A percentile compares a stretch with the other conserved stretches of the same genome.
Evolutionary conservation across 2,888 invertebrate species (phyloP).

Genomic region (Cremastinae sp.): DNA sequence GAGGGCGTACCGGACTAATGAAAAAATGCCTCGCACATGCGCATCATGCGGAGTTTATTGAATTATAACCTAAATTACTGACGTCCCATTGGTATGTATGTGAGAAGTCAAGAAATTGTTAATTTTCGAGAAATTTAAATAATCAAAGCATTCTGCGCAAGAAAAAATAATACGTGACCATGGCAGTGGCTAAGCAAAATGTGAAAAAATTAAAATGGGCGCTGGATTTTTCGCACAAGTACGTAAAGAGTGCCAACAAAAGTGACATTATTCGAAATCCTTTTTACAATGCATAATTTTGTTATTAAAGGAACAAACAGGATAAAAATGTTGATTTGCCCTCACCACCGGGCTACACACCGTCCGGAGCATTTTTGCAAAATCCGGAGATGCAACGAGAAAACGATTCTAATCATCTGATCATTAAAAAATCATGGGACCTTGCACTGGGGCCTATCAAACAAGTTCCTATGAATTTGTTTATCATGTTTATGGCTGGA

Average conservation of each 20-base stretch:
- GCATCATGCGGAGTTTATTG: background rate
- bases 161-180: constrained; percentile 20
- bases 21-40: constrained; percentile 28
- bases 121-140: background rate
- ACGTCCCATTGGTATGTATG: constrained; percentile 27
- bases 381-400: constrained; percentile 90
- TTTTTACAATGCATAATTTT: constrained; percentile 36
- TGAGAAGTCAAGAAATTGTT: constrained; percentile 2
- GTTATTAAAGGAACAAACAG: constrained; percentile 72
- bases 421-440: constrained; percentile 98
- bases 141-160: background rate
- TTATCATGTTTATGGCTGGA: constrained; percentile 99
- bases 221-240: constrained; percentile 77
- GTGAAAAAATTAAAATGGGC: constrained; percentile 76
- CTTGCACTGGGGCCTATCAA: constrained; percentile 96
- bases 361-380: constrained; percentile 86
- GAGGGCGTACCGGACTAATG: too few relatives aligned
- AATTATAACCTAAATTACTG: constrained; percentile 51
- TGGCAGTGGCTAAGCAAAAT: constrained; percentile 67
- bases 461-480: constrained; percentile 99
- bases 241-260: constrained; percentile 54
- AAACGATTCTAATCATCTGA: constrained; percentile 90
- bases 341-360: constrained; percentile 92
- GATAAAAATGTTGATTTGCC: constrained; percentile 84
- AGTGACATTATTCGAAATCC: background rate